phyloP scores from a whole-genome alignment of 1,140 invertebrate species.

The Ostrea denselamellosa region DNA sequence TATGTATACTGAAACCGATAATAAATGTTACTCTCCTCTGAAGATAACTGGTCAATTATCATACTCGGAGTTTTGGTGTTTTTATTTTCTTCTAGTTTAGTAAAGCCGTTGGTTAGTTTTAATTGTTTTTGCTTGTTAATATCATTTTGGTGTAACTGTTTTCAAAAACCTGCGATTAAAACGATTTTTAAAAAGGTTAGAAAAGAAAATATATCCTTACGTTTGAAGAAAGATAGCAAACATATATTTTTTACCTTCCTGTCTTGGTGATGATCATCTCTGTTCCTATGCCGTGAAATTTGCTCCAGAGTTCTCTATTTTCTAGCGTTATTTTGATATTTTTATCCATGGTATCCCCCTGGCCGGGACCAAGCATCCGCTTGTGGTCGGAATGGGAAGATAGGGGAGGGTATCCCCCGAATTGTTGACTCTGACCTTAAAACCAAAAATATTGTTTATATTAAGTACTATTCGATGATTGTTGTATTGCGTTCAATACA shows the following conservation, averaged over 20 bases:
- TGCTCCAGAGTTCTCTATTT: conserved; percentile 93
- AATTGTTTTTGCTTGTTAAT: not conserved
- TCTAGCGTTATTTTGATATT: conserved; percentile 76
- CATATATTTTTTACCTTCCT: conserved; percentile 90
- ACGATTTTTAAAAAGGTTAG: not conserved
- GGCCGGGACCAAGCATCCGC: conserved; percentile 63
- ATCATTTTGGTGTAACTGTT: not conserved
- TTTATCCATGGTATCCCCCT: conserved; percentile 70
- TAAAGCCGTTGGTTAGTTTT: not conserved
- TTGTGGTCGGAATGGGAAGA: conserved; percentile 67
- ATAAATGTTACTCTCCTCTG: not conserved
- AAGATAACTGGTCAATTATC: conserved; percentile 16
- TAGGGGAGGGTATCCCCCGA: conserved; percentile 72
- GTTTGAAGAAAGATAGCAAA: not conserved
- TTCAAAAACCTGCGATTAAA: too few relatives aligned
- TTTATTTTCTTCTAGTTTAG: not conserved
- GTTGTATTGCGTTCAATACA: too few relatives aligned
- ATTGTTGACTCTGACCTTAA: conserved; percentile 72
- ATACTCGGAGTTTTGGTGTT: not conserved
- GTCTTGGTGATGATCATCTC: conserved; percentile 99
- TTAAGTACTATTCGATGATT: not conserved
- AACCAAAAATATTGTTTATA: conserved; percentile 23
- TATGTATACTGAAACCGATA: not conserved
- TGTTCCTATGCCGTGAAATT: conserved; percentile 98
- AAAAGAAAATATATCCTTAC: not conserved